Base-by-base conservation (phyloP, 2,797 vertebrate genomes). In the Glyptemys insculpta region DNA sequence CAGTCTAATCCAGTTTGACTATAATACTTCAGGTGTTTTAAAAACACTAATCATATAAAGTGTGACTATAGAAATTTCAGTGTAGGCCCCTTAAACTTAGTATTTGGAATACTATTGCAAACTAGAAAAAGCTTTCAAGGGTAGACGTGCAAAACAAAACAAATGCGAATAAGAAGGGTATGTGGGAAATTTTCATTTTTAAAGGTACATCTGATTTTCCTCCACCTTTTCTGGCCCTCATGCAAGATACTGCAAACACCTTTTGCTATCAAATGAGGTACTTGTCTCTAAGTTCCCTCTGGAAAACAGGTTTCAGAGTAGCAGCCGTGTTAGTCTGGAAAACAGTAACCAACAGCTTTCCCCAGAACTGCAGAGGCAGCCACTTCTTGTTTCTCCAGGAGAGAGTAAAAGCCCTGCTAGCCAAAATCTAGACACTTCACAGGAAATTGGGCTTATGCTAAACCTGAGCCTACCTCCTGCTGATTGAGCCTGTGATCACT, bases 21-120 rank as follows among this genome's bases (percentile, higher is more conserved):
- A 92, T 92, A 97, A 97, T 97, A 97, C 97, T 97, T 97, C 94
- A 96, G 89, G 88, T 86, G 95, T 93, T 97, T 96, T 90, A 91
- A 95, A 96, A 34, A 0, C 95, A 97, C 96, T 97, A 97, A 97
- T 97, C 88, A 85, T 90, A 93, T 96, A 87, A 97, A 97, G 94
- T 87, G 91, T 92, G 96, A 95, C 89, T 95, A 95, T 96, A 74
- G 96, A 92, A 93, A 97, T 95, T 92, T 94, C 95, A 92, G 96
- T 92, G 93, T 94, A 93, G 0, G 92, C 96, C 96, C 96, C 91
- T 95, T 96, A 95, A 92, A 95, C 92, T 95, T 92, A 89, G 90
- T 93, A 90, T 95, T 94, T 65, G 94, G 94, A 91, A 93, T 95
- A 88, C 84, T 96, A 96, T 85, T 86, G 81, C 91, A 86, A 87